A percentile compares a stretch with the other conserved stretches of the same genome.
phyloP scores from a whole-genome alignment of 2,888 invertebrate species.

The Petrolisthes cinctipes region DNA sequence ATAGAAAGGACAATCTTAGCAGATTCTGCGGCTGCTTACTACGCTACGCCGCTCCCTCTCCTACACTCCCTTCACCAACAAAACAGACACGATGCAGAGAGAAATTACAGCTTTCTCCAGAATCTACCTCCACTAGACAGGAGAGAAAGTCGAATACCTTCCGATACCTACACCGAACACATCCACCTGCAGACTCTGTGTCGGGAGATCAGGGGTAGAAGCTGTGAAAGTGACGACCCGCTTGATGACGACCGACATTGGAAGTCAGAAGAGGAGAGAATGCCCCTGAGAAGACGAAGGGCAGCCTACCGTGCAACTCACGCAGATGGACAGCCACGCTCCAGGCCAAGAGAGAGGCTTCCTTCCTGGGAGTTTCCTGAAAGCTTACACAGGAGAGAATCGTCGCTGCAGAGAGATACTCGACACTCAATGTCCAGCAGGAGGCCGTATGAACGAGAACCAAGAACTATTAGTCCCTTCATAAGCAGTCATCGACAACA shows the following conservation, averaged over 20 bases:
- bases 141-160: slow-evolving; percentile 32
- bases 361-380: slow-evolving; percentile 13
- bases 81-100: slow-evolving; percentile 25
- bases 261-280: slow-evolving; percentile 25
- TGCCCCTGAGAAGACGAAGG: slow-evolving; percentile 23
- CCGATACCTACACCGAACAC: slow-evolving; percentile 30
- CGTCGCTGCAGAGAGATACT: slow-evolving; percentile 27
- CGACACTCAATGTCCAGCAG: slow-evolving; percentile 1
- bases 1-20: slow-evolving; percentile 22
- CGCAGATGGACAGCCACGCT: slow-evolving; percentile 9
- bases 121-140: slow-evolving; percentile 19
- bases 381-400: slow-evolving; percentile 20
- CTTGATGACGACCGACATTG: slow-evolving; percentile 18
- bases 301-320: not conserved
- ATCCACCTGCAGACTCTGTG: slow-evolving; percentile 19
- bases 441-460: slow-evolving; percentile 25
- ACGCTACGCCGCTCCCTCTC: slow-evolving; percentile 41
- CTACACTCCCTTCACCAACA: slow-evolving; percentile 53
- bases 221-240: slow-evolving; percentile 24
- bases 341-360: slow-evolving; percentile 31
- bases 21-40: slow-evolving; percentile 29
- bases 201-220: slow-evolving; percentile 22
- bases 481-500: slow-evolving; percentile 44
- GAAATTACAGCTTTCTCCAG: slow-evolving; percentile 20
- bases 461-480: slow-evolving; percentile 17